These are phyloP conservation scores for Camponotus floridanus DNA, from an alignment of 1,140 invertebrate genomes.

Conservation along the genomic window DNA sequence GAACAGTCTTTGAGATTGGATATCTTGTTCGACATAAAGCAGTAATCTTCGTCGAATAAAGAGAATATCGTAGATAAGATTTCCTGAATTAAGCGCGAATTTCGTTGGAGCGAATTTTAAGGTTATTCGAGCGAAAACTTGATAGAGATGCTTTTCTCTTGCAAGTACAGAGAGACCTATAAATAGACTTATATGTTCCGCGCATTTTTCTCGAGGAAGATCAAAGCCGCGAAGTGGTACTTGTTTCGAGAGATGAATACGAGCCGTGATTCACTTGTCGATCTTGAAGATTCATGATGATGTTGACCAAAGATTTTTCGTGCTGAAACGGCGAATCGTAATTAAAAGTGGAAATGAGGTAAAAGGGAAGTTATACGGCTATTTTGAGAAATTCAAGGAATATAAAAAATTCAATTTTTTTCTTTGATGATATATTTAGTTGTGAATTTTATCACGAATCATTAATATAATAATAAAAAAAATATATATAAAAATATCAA, in stretches of 20 bases:
- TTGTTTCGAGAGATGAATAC: constrained; percentile 53
- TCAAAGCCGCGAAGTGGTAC: constrained; percentile 66
- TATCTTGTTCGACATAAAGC: neutral
- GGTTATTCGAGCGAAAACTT: neutral
- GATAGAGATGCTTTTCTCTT: constrained; percentile 13
- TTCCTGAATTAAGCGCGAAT: constrained; percentile 7
- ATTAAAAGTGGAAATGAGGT: constrained; percentile 16
- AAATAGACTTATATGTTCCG: constrained; percentile 50
- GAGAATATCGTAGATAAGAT: neutral
- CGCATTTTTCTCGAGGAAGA: constrained; percentile 49
- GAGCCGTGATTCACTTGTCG: constrained; percentile 33
- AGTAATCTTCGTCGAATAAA: neutral
- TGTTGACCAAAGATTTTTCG: constrained; percentile 11
- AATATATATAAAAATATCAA: neutral
- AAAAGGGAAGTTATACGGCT: neutral
- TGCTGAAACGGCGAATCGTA: constrained; percentile 52
- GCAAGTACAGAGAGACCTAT: constrained; percentile 28
- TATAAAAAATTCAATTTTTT: neutral
- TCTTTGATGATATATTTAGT: neutral
- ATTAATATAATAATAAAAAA: neutral
- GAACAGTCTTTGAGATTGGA: neutral
- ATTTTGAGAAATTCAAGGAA: neutral
- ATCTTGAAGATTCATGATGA: constrained; percentile 52
- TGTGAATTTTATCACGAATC: neutral
- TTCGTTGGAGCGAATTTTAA: constrained; percentile 20